Evolutionary conservation across 2,888 invertebrate species (phyloP).

Genomic region (Camponotus fellah): DNA sequence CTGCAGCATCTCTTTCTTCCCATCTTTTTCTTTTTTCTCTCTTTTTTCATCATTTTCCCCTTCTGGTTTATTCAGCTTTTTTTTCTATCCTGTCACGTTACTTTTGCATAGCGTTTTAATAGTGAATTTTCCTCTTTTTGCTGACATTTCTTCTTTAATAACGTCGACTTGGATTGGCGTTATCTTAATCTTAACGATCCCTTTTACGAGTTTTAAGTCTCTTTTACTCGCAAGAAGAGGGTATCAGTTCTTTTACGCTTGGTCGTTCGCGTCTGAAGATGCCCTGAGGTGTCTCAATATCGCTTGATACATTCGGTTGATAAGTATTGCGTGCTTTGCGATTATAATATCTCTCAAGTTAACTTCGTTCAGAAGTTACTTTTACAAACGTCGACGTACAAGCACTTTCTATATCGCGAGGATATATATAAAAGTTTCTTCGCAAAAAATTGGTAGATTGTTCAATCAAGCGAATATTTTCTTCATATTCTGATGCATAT

Average conservation of each 20-base stretch:
- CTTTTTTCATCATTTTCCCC: not conserved
- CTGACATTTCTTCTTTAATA: slow-evolving; percentile 38
- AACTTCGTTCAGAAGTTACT: slow-evolving; percentile 48
- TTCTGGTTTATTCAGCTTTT: slow-evolving; percentile 10
- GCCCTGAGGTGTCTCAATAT: slow-evolving; percentile 34
- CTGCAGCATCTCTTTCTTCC: slow-evolving; percentile 49
- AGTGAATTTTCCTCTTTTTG: not conserved
- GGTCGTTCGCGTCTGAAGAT: slow-evolving; percentile 10
- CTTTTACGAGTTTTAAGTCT: slow-evolving; percentile 22
- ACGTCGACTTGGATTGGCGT: slow-evolving; percentile 23
- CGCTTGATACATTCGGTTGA: slow-evolving; percentile 26
- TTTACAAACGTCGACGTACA: not conserved
- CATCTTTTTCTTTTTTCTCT: not conserved
- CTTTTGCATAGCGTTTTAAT: slow-evolving; percentile 8
- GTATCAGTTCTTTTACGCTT: slow-evolving; percentile 17
- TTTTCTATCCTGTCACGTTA: not conserved
- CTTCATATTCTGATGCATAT: not conserved
- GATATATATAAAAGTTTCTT: slow-evolving; percentile 26
- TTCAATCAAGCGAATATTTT: slow-evolving; percentile 11
- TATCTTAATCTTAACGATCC: slow-evolving; percentile 29
- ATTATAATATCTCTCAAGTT: slow-evolving; percentile 47
- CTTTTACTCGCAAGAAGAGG: not conserved
- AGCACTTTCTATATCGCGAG: not conserved
- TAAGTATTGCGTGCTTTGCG: slow-evolving; percentile 51
- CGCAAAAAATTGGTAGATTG: slow-evolving; percentile 21